phyloP scores from a whole-genome alignment of 2,113 vertebrate genomes.

The Pardalotus punctatus region DNA sequence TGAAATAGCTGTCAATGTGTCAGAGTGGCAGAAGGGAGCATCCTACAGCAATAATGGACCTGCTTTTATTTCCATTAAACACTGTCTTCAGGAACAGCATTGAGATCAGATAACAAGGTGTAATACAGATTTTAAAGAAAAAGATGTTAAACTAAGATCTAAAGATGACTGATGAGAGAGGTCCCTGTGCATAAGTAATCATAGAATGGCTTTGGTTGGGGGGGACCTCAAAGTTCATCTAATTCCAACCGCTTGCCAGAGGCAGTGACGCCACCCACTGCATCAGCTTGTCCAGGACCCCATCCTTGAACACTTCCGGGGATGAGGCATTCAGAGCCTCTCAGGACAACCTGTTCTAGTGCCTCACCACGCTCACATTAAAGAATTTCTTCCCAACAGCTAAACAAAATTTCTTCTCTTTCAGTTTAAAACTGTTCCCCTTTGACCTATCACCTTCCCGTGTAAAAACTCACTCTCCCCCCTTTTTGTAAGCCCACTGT shows the following conservation, averaged over 20 bases:
- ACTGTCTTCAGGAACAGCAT: accelerated
- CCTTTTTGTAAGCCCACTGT: neutral
- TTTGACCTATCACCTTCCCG: neutral
- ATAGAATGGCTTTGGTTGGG: neutral
- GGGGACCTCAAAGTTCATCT: neutral
- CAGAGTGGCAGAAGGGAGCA: accelerated
- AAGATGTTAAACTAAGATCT: neutral
- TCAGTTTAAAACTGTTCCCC: neutral
- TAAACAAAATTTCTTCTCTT: neutral
- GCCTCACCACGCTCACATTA: neutral
- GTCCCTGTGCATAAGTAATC: neutral
- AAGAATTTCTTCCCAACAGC: neutral
- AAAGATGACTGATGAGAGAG: neutral
- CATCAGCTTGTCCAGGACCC: neutral
- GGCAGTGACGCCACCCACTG: neutral
- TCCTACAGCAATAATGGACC: accelerated
- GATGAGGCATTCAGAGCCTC: neutral
- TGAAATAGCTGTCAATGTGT: neutral
- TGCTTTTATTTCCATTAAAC: neutral
- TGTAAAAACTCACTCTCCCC: neutral
- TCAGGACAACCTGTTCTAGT: neutral
- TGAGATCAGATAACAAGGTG: neutral
- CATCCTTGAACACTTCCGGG: neutral
- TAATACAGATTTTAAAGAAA: neutral
- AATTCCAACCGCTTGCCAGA: neutral